Conservation (phyloP, 2,888 invertebrate genomes). For the Bibio marci region DNA sequence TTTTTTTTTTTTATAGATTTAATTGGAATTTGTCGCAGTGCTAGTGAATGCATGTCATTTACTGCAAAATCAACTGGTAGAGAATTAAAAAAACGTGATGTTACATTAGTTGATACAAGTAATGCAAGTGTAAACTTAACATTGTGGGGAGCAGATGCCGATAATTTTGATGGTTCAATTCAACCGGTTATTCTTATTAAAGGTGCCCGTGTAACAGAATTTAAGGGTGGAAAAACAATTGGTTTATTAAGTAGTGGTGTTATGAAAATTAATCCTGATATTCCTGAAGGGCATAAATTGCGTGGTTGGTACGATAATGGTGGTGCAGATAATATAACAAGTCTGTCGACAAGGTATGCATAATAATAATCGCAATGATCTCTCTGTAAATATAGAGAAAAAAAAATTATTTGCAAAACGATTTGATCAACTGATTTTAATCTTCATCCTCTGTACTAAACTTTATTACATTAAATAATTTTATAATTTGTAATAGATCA, state of each 20-base stretch:
- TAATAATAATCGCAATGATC: too few relatives aligned
- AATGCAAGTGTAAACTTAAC: constrained; percentile 59
- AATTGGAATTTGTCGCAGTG: constrained; percentile 68
- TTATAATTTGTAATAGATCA: not conserved
- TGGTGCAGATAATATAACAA: constrained; percentile 43
- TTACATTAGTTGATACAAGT: constrained; percentile 72
- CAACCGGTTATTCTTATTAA: constrained; percentile 78
- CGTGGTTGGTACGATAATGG: constrained; percentile 84
- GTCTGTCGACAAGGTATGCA: constrained; percentile 49
- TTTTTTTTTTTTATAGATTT: constrained; percentile 44
- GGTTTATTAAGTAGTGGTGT: constrained; percentile 40
- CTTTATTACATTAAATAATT: constrained; percentile 2
- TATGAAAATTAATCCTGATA: constrained; percentile 73
- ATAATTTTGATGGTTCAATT: constrained; percentile 56
- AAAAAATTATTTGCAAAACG: too few relatives aligned
- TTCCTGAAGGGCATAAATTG: constrained; percentile 68
- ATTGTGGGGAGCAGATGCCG: constrained; percentile 82
- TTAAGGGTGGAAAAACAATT: constrained; percentile 61
- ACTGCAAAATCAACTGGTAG: constrained; percentile 56
- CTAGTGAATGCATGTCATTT: constrained; percentile 52
- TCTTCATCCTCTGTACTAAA: too few relatives aligned
- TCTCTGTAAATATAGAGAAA: too few relatives aligned
- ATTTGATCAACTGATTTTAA: too few relatives aligned
- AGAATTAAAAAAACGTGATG: constrained; percentile 77
- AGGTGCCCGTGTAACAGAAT: constrained; percentile 71